A percentile compares a stretch with the other conserved stretches of the same genome.
Evolutionary conservation across 2,113 vertebrate genomes (phyloP).

Genomic region (Crotalus viridis): DNA sequence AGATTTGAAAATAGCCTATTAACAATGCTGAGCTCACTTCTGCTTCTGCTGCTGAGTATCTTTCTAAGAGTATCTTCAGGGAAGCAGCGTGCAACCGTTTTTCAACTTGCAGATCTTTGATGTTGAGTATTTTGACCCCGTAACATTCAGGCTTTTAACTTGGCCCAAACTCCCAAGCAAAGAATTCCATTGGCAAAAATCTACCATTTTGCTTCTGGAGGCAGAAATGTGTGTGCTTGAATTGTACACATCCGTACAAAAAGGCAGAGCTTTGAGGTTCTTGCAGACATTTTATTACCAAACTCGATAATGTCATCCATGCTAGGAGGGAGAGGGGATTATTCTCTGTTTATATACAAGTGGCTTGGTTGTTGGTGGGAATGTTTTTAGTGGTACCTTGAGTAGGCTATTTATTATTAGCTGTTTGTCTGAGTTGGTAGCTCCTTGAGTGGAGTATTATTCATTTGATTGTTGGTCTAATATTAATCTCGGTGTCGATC

Average conservation of each 20-base stretch:
- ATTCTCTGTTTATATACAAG: no score
- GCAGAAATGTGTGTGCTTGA: background rate
- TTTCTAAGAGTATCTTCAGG: background rate
- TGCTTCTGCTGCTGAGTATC: background rate
- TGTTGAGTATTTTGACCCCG: background rate
- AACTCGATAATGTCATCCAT: background rate
- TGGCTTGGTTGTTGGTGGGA: no score
- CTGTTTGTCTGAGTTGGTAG: background rate
- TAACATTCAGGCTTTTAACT: background rate
- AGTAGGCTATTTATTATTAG: background rate
- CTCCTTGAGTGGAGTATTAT: background rate
- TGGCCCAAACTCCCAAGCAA: background rate
- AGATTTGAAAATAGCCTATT: background rate
- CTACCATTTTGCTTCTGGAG: background rate
- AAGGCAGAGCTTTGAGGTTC: background rate
- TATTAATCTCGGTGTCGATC: background rate
- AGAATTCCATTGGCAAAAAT: background rate
- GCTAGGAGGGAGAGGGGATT: no score
- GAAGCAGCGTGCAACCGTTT: background rate
- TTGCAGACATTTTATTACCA: background rate
- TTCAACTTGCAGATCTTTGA: background rate
- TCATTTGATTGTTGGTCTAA: background rate
- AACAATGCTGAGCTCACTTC: background rate
- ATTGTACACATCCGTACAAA: background rate
- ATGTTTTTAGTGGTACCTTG: background rate